These are phyloP conservation scores for Zosterops lateralis DNA, from an alignment of 2,113 vertebrate genomes.

Conservation along the genomic window DNA sequence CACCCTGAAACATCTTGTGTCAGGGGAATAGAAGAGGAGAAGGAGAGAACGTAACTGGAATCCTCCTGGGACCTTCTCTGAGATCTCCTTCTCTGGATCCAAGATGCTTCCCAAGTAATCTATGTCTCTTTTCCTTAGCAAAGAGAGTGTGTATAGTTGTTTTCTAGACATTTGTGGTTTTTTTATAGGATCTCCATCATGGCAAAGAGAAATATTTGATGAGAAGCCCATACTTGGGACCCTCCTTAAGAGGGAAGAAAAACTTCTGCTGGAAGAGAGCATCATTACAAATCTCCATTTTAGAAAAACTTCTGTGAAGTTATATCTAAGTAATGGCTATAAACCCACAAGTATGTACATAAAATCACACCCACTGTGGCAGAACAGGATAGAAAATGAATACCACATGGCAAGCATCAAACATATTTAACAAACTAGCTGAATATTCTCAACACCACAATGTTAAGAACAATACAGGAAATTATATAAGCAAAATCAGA, in stretches of 20 bases:
- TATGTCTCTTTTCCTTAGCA: not conserved
- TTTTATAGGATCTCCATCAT: not conserved
- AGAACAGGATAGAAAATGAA: not conserved
- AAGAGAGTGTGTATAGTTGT: not conserved
- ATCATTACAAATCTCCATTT: fast-evolving
- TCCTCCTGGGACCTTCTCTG: not conserved
- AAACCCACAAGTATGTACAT: not conserved
- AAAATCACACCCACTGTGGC: not conserved
- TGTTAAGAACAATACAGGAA: not conserved
- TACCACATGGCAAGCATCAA: not conserved
- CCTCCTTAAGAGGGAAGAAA: not conserved
- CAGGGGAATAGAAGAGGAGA: not conserved
- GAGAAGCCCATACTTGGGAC: no score
- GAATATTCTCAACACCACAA: not conserved
- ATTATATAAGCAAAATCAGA: not conserved
- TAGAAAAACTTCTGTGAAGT: not conserved
- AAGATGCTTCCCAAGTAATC: not conserved
- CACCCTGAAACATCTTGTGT: fast-evolving
- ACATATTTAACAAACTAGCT: not conserved
- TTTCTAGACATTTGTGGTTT: not conserved
- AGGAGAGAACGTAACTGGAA: not conserved
- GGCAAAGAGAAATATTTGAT: not conserved
- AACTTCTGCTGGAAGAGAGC: not conserved
- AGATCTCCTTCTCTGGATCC: not conserved
- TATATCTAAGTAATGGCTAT: not conserved